Evolutionary conservation across 2,888 invertebrate genomes (phyloP).

Genomic region (Ecliptopera silaceata): DNA sequence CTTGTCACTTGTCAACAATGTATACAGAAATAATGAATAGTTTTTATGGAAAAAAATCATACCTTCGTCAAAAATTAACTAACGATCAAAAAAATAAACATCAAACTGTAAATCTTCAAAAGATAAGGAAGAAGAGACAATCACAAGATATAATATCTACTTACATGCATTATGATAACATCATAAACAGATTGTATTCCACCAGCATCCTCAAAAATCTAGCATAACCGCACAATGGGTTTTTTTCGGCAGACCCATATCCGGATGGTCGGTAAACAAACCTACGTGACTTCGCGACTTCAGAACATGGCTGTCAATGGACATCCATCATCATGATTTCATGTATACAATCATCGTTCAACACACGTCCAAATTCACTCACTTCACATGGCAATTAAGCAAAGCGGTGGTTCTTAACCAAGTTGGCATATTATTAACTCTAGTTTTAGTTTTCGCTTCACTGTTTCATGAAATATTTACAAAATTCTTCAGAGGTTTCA

Average conservation of each 20-base stretch:
- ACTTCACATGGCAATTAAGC: background rate
- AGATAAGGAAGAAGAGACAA: no score
- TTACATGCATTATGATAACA: background rate
- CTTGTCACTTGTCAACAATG: no score
- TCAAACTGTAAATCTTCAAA: no score
- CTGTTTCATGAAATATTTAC: conserved; percentile 21
- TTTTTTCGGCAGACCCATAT: conserved; percentile 19
- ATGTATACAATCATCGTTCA: background rate
- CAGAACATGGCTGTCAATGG: conserved; percentile 55
- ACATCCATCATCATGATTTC: conserved; percentile 26
- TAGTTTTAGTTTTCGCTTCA: background rate
- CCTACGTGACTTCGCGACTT: conserved; percentile 60
- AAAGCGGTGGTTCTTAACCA: background rate
- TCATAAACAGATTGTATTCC: background rate
- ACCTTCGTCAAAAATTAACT: no score
- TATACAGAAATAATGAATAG: no score
- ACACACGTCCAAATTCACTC: background rate
- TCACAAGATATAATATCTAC: background rate
- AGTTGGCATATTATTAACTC: background rate
- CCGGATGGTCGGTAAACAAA: conserved; percentile 39
- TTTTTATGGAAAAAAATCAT: no score
- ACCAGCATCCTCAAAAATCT: conserved; percentile 2
- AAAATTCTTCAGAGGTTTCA: conserved; percentile 16
- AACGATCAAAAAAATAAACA: no score
- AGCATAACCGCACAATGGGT: conserved; percentile 4